phyloP scores from a whole-genome alignment of 2,888 invertebrate genomes.

The Catotricha subobsoleta region DNA sequence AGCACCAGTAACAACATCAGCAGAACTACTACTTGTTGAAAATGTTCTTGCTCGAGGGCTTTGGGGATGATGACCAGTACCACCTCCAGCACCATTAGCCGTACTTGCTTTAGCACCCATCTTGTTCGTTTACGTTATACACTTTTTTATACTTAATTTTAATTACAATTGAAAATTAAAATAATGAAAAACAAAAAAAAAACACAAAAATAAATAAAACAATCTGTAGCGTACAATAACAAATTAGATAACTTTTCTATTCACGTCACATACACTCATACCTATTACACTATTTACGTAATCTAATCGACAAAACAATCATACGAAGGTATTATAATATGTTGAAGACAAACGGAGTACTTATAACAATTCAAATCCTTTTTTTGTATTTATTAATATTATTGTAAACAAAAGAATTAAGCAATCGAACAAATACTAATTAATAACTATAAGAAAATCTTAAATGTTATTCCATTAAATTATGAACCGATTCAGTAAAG shows the following conservation, averaged over 20 bases:
- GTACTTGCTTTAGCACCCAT: conserved; percentile 81
- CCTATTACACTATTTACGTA: neutral
- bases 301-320: no score
- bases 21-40: conserved; percentile 49
- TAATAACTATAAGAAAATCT: no score
- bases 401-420: no score
- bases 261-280: neutral
- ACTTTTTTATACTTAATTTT: neutral
- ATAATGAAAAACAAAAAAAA: neutral
- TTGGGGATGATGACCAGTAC: conserved; percentile 30
- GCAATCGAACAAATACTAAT: no score
- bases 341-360: no score
- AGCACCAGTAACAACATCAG: conserved; percentile 32
- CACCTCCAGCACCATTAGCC: conserved; percentile 38
- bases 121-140: neutral
- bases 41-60: conserved; percentile 56
- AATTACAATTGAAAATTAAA: neutral
- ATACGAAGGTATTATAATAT: no score
- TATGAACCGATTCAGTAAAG: no score
- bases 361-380: no score
- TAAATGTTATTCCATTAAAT: no score
- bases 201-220: no score
- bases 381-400: no score
- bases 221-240: no score
- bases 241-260: neutral